Evolutionary conservation across 2,888 invertebrate species (phyloP).

Genomic region (Tachina grossa): DNA sequence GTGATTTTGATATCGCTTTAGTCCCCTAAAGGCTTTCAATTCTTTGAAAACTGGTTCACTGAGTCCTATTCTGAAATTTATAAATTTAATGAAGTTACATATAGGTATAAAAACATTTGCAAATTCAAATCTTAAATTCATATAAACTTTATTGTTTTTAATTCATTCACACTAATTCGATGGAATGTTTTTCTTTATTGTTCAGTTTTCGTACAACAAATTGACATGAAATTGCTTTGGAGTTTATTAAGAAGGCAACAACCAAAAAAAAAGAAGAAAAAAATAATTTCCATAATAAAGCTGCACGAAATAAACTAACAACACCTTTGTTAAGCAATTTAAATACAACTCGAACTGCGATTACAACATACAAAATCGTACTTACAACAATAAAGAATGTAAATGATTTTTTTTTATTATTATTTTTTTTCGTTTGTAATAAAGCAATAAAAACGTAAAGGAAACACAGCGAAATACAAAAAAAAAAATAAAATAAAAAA

Average conservation of each 20-base stretch:
- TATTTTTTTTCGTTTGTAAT: not conserved
- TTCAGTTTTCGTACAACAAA: conserved; percentile 53
- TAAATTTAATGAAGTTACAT: not conserved
- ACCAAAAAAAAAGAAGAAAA: conserved; percentile 26
- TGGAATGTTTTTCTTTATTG: conserved; percentile 24
- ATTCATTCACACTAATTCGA: conserved; percentile 45
- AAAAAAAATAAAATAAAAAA: too few relatives aligned
- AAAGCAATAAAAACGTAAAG: conserved; percentile 47
- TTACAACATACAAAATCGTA: conserved; percentile 23
- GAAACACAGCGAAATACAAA: conserved; percentile 11
- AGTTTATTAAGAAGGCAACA: conserved; percentile 59
- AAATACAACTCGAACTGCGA: conserved; percentile 38
- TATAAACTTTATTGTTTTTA: conserved; percentile 12
- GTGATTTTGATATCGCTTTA: too few relatives aligned
- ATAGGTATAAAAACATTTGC: not conserved
- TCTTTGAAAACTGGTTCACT: too few relatives aligned
- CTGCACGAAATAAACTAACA: conserved; percentile 48
- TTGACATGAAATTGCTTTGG: conserved; percentile 62
- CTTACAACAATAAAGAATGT: not conserved
- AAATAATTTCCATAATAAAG: conserved; percentile 60
- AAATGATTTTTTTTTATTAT: not conserved
- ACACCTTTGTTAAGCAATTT: conserved; percentile 54
- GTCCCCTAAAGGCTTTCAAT: too few relatives aligned
- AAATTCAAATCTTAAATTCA: not conserved
- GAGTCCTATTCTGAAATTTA: not conserved